Percentiles rank a stretch among this genome's conserved stretches.
Evolutionary conservation across 2,797 vertebrate genomes (phyloP).

Genomic region (Acestrorhynchus altus): DNA sequence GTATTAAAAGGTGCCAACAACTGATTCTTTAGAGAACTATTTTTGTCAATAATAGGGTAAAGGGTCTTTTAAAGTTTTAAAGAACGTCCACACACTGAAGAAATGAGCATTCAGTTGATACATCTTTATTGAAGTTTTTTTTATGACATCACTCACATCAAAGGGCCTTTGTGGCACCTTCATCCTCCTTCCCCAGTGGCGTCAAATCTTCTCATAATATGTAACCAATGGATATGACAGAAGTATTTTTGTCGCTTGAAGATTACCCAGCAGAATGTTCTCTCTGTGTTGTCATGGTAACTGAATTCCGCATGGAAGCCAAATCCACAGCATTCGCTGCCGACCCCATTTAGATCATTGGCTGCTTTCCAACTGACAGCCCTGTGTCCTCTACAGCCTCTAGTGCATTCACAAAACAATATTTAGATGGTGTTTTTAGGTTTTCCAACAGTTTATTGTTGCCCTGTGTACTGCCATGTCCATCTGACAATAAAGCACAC

Average conservation of each 20-base stretch:
- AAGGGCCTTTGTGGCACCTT: not conserved
- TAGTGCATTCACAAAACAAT: conserved; percentile 1
- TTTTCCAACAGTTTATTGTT: not conserved
- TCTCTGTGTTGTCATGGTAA: conserved; percentile 57
- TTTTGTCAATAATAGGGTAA: too few relatives aligned
- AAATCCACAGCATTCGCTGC: conserved; percentile 30
- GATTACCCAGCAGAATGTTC: conserved; percentile 43
- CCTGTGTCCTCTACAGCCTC: not conserved
- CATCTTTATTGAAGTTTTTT: not conserved
- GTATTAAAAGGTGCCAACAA: too few relatives aligned
- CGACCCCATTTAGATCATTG: conserved; percentile 33
- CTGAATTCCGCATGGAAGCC: conserved; percentile 61
- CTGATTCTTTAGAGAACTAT: too few relatives aligned
- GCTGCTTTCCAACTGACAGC: not conserved
- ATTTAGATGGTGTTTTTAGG: not conserved
- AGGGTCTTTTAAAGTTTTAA: too few relatives aligned
- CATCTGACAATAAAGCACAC: conserved; percentile 21
- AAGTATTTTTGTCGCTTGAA: conserved; percentile 44
- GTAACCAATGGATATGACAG: conserved; percentile 24
- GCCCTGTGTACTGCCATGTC: conserved; percentile 14
- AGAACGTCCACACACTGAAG: too few relatives aligned
- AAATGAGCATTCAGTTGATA: too few relatives aligned
- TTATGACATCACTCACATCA: not conserved
- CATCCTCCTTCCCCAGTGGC: too few relatives aligned
- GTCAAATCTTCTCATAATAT: not conserved